A percentile compares a stretch with the other conserved stretches of the same genome.
These are phyloP conservation scores for Gibbula magus DNA, from an alignment of 2,888 invertebrate genomes.

Conservation along the genomic window DNA sequence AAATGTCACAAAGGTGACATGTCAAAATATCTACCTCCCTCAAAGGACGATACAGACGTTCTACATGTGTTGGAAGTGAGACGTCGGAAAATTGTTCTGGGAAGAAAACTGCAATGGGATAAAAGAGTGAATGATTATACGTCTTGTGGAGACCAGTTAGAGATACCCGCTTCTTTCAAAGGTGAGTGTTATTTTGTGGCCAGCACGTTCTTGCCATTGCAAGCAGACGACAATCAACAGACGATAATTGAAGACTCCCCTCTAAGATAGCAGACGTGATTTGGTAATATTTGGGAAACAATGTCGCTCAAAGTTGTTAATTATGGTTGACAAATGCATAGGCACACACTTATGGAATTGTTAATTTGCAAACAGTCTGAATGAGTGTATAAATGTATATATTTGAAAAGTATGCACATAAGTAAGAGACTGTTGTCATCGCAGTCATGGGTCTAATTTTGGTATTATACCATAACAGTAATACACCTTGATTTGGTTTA, in stretches of 20 bases:
- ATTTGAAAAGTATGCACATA: too few relatives aligned
- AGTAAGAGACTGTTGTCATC: too few relatives aligned
- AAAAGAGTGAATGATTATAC: constrained; percentile 60
- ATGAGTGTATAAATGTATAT: too few relatives aligned
- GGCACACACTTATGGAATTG: too few relatives aligned
- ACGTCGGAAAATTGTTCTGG: constrained; percentile 59
- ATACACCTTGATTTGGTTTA: too few relatives aligned
- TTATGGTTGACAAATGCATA: too few relatives aligned
- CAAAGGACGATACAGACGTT: constrained; percentile 22
- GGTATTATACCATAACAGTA: too few relatives aligned
- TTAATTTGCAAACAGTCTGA: too few relatives aligned
- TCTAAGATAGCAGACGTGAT: not conserved
- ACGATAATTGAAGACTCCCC: not conserved
- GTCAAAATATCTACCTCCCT: constrained; percentile 32
- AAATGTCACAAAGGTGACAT: constrained; percentile 47
- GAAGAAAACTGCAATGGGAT: constrained; percentile 65
- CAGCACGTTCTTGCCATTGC: not conserved
- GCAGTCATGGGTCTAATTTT: too few relatives aligned
- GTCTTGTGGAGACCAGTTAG: constrained; percentile 54
- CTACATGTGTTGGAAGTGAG: constrained; percentile 60
- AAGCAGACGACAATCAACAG: constrained; percentile 11
- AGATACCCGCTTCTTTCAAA: constrained; percentile 63
- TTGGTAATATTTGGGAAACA: too few relatives aligned
- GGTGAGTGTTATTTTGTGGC: constrained; percentile 43
- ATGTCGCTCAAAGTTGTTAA: too few relatives aligned